These are phyloP conservation scores for Galeruca laticollis DNA, from an alignment of 2,888 invertebrate species.

Conservation along the genomic window DNA sequence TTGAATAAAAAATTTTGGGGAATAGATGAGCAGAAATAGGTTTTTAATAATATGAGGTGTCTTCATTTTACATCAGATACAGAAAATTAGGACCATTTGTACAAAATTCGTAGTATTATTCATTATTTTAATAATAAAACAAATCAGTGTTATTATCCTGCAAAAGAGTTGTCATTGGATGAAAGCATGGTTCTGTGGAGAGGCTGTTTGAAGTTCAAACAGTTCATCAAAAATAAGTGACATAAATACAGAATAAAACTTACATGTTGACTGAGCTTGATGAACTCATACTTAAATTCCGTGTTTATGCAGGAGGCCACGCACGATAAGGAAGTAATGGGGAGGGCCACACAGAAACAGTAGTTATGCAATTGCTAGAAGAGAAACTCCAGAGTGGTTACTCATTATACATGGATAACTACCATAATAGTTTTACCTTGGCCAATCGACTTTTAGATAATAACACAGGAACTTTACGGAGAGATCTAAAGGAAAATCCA, in stretches of 20 bases:
- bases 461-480: conserved; percentile 47
- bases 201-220: conserved; percentile 55
- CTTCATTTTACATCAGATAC: conserved; percentile 34
- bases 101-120: conserved; percentile 58
- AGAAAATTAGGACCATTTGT: conserved; percentile 32
- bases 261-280: conserved; percentile 60
- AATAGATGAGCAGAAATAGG: conserved; percentile 41
- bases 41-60: conserved; percentile 42
- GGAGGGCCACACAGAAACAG: conserved; percentile 37
- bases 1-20: conserved; percentile 29
- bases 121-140: no score
- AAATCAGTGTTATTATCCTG: conserved; percentile 46
- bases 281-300: conserved; percentile 47
- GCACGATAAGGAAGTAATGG: conserved; percentile 16
- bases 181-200: conserved; percentile 52
- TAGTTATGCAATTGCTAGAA: conserved; percentile 40
- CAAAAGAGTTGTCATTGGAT: conserved; percentile 46
- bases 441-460: conserved; percentile 30
- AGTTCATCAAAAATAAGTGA: conserved; percentile 59
- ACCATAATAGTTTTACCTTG: conserved; percentile 39
- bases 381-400: no score
- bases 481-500: conserved; percentile 37
- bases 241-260: no score
- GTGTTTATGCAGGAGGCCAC: conserved; percentile 24
- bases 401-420: conserved; percentile 44